These are phyloP conservation scores for Urechis unicinctus DNA, from an alignment of 2,888 invertebrate genomes.

Conservation along the genomic window DNA sequence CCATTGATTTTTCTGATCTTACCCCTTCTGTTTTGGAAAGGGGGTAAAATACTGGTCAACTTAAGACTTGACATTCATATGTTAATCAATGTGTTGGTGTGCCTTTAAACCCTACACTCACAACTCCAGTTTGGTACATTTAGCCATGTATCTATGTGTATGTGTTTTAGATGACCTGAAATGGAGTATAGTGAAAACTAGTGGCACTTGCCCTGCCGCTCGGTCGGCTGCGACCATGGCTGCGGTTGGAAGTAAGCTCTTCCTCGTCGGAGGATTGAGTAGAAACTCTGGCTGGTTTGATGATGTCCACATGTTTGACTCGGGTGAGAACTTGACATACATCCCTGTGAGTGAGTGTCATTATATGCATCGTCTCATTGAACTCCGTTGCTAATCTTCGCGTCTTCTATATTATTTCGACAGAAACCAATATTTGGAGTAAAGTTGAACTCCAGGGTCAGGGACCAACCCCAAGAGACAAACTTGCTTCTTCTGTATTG, in stretches of 20 bases:
- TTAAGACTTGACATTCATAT: too few relatives aligned
- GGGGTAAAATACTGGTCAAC: too few relatives aligned
- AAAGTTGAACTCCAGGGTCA: conserved; percentile 28
- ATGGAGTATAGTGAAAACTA: conserved; percentile 29
- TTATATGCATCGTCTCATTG: too few relatives aligned
- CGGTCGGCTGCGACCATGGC: conserved; percentile 38
- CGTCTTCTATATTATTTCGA: conserved; percentile 1
- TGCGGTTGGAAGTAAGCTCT: conserved; percentile 35
- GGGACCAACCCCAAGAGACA: conserved; percentile 40
- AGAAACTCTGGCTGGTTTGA: conserved; percentile 45
- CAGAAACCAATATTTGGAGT: conserved; percentile 35
- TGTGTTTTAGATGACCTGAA: conserved; percentile 20
- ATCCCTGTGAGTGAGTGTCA: background rate
- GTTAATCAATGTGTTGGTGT: too few relatives aligned
- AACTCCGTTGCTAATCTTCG: too few relatives aligned
- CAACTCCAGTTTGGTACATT: too few relatives aligned
- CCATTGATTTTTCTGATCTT: too few relatives aligned
- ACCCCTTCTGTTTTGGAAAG: too few relatives aligned
- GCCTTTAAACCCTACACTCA: too few relatives aligned
- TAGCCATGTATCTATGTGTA: too few relatives aligned
- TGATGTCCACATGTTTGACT: conserved; percentile 37
- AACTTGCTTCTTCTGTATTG: conserved; percentile 37
- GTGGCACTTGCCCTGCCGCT: conserved; percentile 32
- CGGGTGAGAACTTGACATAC: conserved; percentile 25
- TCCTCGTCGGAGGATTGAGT: conserved; percentile 47